Percentiles rank a stretch among this genome's conserved stretches.
phyloP scores from a whole-genome alignment of 2,113 vertebrate species.

The Osmerus eperlanus region DNA sequence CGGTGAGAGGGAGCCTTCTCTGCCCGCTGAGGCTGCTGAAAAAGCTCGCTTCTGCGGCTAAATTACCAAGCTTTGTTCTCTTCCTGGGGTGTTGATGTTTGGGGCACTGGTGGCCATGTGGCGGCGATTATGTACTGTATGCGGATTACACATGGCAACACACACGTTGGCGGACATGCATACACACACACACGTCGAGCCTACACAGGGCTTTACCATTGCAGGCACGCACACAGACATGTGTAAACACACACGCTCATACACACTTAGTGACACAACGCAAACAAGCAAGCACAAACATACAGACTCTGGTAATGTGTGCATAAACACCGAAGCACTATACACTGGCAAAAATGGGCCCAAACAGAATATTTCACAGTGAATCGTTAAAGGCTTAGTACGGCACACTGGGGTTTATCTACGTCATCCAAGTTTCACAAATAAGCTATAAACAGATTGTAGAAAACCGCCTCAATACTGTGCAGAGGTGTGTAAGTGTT shows the following conservation, averaged over 20 bases:
- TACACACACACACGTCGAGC: neutral
- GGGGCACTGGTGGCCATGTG: too few relatives aligned
- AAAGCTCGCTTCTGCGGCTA: slow-evolving; percentile 18
- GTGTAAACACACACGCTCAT: slow-evolving; percentile 28
- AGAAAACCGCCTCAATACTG: neutral
- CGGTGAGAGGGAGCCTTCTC: slow-evolving; percentile 20
- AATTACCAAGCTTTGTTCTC: slow-evolving; percentile 24
- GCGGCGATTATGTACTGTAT: too few relatives aligned
- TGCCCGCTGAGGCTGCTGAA: slow-evolving; percentile 25
- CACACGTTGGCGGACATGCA: neutral
- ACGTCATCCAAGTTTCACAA: neutral
- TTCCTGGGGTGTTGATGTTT: slow-evolving; percentile 2
- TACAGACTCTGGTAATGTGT: slow-evolving; percentile 25
- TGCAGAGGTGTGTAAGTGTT: neutral
- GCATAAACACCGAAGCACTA: slow-evolving; percentile 34
- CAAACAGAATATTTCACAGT: neutral
- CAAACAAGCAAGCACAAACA: neutral
- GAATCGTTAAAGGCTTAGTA: slow-evolving; percentile 22
- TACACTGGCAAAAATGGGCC: slow-evolving; percentile 18
- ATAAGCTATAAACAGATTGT: slow-evolving; percentile 16
- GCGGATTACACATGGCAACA: too few relatives aligned
- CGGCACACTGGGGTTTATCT: slow-evolving; percentile 21
- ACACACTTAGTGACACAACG: slow-evolving; percentile 8
- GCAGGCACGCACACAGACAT: neutral
- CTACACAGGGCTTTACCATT: too few relatives aligned